Base-by-base conservation (phyloP, 2,888 invertebrate species). In the Hyles lineata region DNA sequence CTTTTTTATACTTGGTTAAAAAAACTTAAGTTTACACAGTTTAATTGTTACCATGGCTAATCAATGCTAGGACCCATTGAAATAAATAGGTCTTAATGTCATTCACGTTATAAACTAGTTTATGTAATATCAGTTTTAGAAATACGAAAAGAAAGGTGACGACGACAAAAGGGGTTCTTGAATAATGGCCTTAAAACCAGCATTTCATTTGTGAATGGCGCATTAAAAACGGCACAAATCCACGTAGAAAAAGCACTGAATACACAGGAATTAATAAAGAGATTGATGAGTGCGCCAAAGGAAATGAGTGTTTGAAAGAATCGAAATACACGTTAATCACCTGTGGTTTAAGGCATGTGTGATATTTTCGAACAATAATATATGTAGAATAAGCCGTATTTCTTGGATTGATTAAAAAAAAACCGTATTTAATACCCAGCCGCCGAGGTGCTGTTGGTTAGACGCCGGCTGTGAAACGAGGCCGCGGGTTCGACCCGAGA, bases 211-310 rank as follows among this genome's bases (percentile, higher is more conserved):
- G 50, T 67, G 67, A 43, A 23, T 43, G 43, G 35, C 21, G 63
- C 43, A 63, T 63, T 50, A 50, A 67, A 67, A 67, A 50, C 43
- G 50, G 15, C 15, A 15, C 67, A 21, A 55, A 67, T 50, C 23
- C 50, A 67, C 67, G 67, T 43, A 67, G 43, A 67, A 23, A 63
- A 67, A 35, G n/a, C 23, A 23, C 17, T 67, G 67, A 67, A 67
- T 50, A 67, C 50, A 67, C 23, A 67, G 67, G 67, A 67, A 67
- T 35, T 63, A 63, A 63, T 50, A 67, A 67, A 67, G 67, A 50
- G 67, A 67, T 63, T 50, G 67, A 43, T 67, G 67, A 67, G 23
- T 63, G 43, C 43, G 8, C 23, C 23, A 21, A 50, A 50, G 50
- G 67, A 50, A 67, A 67, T 67, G 67, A 50, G 32, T 43, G n/a